phyloP scores from a whole-genome alignment of 2,113 vertebrate species.

The Asarcornis scutulata region DNA sequence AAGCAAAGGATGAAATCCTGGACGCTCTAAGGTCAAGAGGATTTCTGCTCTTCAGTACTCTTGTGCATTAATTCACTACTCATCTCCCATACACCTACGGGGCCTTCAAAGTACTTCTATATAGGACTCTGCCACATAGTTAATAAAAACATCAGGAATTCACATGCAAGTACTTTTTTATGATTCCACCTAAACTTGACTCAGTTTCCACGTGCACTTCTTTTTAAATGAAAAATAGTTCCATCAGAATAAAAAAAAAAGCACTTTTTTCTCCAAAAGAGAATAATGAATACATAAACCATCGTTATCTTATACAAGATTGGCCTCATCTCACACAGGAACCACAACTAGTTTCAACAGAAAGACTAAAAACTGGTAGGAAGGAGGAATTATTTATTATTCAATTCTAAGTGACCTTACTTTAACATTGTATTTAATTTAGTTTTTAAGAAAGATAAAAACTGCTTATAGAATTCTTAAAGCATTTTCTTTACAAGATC shows the following conservation, averaged over 20 bases:
- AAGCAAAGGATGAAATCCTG: background rate
- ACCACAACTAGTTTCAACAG: background rate
- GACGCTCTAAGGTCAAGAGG: background rate
- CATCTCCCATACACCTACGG: background rate
- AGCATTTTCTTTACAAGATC: background rate
- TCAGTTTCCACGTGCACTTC: background rate
- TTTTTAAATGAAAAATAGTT: background rate
- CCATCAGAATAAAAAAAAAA: background rate
- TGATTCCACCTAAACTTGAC: background rate
- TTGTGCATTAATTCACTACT: background rate
- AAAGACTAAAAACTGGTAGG: background rate
- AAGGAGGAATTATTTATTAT: conserved; percentile 11
- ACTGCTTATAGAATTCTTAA: background rate
- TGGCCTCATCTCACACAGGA: background rate
- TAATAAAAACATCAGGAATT: background rate
- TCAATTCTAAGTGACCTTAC: background rate
- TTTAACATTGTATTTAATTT: background rate
- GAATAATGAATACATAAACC: background rate
- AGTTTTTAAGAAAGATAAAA: background rate
- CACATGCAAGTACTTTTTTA: background rate
- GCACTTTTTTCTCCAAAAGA: background rate
- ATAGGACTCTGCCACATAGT: background rate
- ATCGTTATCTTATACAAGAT: background rate
- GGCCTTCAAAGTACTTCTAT: background rate
- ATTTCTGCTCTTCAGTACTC: background rate